These are phyloP conservation scores for Sisor rabdophorus DNA, from an alignment of 2,113 vertebrate species.

Conservation along the genomic window DNA sequence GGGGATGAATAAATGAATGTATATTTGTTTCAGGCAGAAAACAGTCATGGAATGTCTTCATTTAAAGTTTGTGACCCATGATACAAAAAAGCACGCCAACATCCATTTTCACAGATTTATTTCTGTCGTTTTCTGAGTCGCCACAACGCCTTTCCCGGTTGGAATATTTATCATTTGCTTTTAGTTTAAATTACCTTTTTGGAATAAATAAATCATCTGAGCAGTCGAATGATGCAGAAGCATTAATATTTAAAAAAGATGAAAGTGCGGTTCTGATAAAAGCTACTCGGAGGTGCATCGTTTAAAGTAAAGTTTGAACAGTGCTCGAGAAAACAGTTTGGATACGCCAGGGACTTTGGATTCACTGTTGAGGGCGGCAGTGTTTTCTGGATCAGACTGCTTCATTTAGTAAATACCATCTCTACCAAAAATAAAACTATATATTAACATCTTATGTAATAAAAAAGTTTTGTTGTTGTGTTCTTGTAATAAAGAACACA, in stretches of 20 bases:
- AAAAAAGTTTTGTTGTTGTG: too few species aligned
- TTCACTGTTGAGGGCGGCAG: background rate
- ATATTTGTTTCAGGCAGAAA: constrained; percentile 14
- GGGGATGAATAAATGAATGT: background rate
- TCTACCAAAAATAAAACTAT: too few species aligned
- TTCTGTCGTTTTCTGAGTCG: constrained; percentile 37
- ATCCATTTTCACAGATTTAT: constrained; percentile 50
- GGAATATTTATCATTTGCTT: constrained; percentile 59
- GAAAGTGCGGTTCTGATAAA: constrained; percentile 41
- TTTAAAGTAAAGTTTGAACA: constrained; percentile 34
- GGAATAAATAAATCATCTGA: constrained; percentile 55
- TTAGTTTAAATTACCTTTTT: constrained; percentile 52
- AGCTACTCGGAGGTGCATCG: constrained; percentile 38
- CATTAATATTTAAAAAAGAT: constrained; percentile 54
- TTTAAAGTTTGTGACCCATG: constrained; percentile 8
- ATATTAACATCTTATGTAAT: too few species aligned
- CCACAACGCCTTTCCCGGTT: constrained; percentile 42
- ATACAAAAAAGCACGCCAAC: constrained; percentile 1
- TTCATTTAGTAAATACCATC: too few species aligned
- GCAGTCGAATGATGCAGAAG: constrained; percentile 55
- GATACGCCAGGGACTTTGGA: background rate
- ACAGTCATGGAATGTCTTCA: background rate
- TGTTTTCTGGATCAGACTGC: background rate
- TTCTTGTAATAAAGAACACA: too few species aligned
- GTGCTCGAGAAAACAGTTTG: constrained; percentile 10